These are phyloP conservation scores for Periophthalmodon schlosseri DNA, from an alignment of 2,113 vertebrate species.

Conservation along the genomic window DNA sequence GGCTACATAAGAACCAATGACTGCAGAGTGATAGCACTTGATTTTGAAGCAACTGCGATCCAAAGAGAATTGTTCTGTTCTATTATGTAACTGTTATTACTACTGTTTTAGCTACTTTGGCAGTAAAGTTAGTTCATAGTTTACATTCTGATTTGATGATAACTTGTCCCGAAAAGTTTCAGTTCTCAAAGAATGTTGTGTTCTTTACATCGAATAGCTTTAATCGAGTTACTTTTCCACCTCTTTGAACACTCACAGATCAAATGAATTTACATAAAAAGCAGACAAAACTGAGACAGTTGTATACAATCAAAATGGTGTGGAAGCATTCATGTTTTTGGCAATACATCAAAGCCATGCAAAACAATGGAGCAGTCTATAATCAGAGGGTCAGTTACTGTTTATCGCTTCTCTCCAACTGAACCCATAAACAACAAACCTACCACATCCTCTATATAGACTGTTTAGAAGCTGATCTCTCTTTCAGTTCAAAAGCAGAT, in stretches of 20 bases:
- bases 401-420: not conserved
- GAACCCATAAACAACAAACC: not conserved
- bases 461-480: slow-evolving; percentile 26
- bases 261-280: slow-evolving; percentile 4
- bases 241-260: not conserved
- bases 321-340: slow-evolving; percentile 5
- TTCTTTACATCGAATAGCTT: not conserved
- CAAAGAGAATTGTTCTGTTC: not conserved
- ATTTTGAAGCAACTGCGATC: not conserved
- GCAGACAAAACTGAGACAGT: slow-evolving; percentile 3
- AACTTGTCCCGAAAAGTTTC: not conserved
- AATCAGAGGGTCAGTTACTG: not conserved
- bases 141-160: not conserved
- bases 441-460: not conserved
- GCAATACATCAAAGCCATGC: slow-evolving; percentile 4
- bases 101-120: not conserved
- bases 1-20: not conserved
- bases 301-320: not conserved
- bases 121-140: not conserved
- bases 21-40: not conserved
- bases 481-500: slow-evolving; percentile 13
- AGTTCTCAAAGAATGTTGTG: not conserved
- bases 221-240: not conserved
- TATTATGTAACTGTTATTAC: too few relatives aligned
- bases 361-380: slow-evolving; percentile 2